These are phyloP conservation scores for Gracilinanus agilis DNA, from an alignment of 2,113 vertebrate genomes.

Conservation along the genomic window DNA sequence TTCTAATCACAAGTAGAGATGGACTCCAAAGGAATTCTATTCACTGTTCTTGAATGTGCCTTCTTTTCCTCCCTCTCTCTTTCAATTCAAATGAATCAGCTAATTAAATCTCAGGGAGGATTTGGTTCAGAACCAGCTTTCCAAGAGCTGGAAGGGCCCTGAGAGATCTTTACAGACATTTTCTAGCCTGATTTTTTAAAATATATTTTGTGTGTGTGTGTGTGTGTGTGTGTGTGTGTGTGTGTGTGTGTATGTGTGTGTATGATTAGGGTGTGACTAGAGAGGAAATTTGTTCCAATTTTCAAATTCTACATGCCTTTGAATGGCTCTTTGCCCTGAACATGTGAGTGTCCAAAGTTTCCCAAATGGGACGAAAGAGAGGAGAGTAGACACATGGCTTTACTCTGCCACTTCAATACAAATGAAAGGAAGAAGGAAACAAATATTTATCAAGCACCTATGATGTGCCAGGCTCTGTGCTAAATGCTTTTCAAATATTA, in stretches of 20 bases:
- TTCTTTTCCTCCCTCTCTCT: neutral
- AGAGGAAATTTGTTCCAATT: neutral
- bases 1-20: conserved; percentile 45
- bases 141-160: conserved; percentile 4
- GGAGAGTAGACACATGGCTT: neutral
- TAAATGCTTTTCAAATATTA: neutral
- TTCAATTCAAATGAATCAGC: conserved; percentile 61
- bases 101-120: conserved; percentile 59
- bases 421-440: neutral
- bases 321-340: conserved; percentile 19
- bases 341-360: neutral
- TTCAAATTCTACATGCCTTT: conserved; percentile 30
- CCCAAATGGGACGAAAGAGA: neutral
- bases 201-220: neutral
- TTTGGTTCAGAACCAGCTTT: conserved; percentile 35
- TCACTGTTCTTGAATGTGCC: conserved; percentile 47
- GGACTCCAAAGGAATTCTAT: conserved; percentile 48
- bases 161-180: conserved; percentile 9
- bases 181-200: conserved; percentile 27
- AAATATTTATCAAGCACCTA: neutral
- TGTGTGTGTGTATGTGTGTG: neutral
- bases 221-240: neutral
- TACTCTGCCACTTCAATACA: neutral
- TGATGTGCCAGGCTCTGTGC: neutral
- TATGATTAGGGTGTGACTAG: neutral